These are phyloP conservation scores for Notolepis coatsorum DNA, from an alignment of 2,797 vertebrate genomes.

Conservation along the genomic window DNA sequence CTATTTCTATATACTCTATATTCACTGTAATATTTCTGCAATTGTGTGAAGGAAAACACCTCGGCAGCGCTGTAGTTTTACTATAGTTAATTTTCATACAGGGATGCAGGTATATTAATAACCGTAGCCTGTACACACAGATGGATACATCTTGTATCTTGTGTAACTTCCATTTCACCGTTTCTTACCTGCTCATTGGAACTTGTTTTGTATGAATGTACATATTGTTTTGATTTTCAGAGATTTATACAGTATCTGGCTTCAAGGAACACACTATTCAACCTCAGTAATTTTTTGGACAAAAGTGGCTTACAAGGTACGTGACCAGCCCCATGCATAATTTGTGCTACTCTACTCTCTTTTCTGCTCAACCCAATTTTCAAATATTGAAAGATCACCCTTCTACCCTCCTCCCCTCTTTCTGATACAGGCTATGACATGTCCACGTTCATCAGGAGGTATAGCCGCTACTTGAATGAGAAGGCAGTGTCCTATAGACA, in stretches of 20 bases:
- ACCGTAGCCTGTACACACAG: too few species aligned
- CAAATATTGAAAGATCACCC: not conserved
- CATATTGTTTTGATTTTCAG: constrained; percentile 71
- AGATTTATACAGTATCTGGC: constrained; percentile 98
- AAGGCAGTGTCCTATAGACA: constrained; percentile 97
- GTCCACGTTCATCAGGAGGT: constrained; percentile 94
- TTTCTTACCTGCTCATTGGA: too few species aligned
- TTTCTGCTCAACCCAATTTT: not conserved
- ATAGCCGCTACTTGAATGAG: constrained; percentile 96
- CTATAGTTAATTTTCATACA: too few species aligned
- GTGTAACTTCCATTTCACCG: too few species aligned
- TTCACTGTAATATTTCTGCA: too few species aligned
- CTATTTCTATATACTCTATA: too few species aligned
- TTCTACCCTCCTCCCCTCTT: constrained; percentile 1
- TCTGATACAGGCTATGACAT: constrained; percentile 89
- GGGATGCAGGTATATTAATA: too few species aligned
- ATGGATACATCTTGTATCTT: too few species aligned
- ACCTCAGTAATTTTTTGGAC: constrained; percentile 96
- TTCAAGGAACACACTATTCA: constrained; percentile 97
- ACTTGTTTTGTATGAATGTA: too few species aligned
- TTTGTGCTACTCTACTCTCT: not conserved
- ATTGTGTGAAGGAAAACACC: too few species aligned
- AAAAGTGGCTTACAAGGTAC: constrained; percentile 97
- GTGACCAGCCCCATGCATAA: constrained; percentile 3
- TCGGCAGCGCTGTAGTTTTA: too few species aligned